Percentiles rank a stretch among this genome's conserved stretches.
Evolutionary conservation across 2,113 vertebrate species (phyloP).

Genomic region (Rhinichthys klamathensis): DNA sequence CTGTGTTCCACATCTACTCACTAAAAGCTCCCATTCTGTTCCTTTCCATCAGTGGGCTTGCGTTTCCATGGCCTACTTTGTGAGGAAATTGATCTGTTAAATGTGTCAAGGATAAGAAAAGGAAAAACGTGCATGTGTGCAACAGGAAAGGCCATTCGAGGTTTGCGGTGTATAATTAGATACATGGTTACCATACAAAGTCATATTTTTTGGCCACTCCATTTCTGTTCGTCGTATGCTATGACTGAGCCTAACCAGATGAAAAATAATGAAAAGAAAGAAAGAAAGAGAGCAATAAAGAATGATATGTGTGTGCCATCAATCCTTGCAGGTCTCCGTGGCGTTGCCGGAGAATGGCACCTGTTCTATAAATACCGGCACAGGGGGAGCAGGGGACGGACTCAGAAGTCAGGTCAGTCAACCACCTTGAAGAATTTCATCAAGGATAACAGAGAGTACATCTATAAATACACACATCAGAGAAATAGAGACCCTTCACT

Average conservation of each 20-base stretch:
- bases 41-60: neutral
- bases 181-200: neutral
- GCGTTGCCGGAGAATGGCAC: constrained; percentile 47
- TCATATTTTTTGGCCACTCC: neutral
- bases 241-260: neutral
- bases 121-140: neutral
- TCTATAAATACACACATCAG: neutral
- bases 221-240: neutral
- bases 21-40: neutral
- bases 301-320: neutral
- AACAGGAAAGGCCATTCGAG: constrained; percentile 34
- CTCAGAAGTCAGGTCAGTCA: constrained; percentile 38
- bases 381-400: constrained; percentile 39
- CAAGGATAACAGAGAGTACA: constrained; percentile 48
- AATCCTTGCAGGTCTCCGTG: constrained; percentile 47
- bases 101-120: constrained; percentile 57
- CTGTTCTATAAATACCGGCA: constrained; percentile 55
- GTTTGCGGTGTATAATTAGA: constrained; percentile 26
- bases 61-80: constrained; percentile 47
- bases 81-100: constrained; percentile 45
- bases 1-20: neutral
- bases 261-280: constrained; percentile 9
- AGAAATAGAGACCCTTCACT: neutral
- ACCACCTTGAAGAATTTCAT: constrained; percentile 48
- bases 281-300: neutral